Evolutionary conservation across 2,113 vertebrate genomes (phyloP), one percentile per base, ranked within the genome.

Genomic region (Gasterosteus nipponicus): DNA sequence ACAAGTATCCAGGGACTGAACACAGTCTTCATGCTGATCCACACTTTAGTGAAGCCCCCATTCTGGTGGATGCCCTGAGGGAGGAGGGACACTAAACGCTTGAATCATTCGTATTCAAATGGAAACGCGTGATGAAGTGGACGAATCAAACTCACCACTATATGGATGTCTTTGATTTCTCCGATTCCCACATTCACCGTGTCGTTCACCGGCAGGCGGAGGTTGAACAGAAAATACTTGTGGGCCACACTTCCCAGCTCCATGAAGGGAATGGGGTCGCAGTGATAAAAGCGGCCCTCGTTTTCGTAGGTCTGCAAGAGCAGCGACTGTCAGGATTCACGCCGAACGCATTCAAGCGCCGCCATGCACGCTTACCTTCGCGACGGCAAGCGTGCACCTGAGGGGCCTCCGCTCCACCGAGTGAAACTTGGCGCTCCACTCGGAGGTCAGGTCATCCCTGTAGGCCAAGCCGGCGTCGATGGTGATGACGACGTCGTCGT

Each of bases 1-100:
- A 16, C 19, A 5, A 59, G 62, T 16, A 84, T 77, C 68, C 81
- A 78, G 69, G 80, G 80, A 29, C 54, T 63, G 68, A 74, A 86
- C 39, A 62, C 69, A 2, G 65, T 80, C 41, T 85, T 87, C 38
- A 87, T 71, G 73, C 65, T 57, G 56, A 82, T 56, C 86, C 86
- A 87, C 65, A 87, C 86, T 71, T 74, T 80, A 14, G 82, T 85
- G 62, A 85, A 87, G 65, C 79, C 86, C 77, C 82, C 79, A 12
- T 87, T 87, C 79, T 87, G 86, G 33, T 87, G 86, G 39, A 87
- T 85, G 42, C 66, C 76, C 86, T 87, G 26, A 16, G 19, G 26
- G 22, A 57, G 39, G 15, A 46, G 18, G 15, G 11, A 0, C 41
- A 39, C 19, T 35, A 33, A 39, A 69, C 4, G 14, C 57, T 7